Evolutionary conservation across 1,140 invertebrate species (phyloP).

Genomic region (Colletes latitarsis): DNA sequence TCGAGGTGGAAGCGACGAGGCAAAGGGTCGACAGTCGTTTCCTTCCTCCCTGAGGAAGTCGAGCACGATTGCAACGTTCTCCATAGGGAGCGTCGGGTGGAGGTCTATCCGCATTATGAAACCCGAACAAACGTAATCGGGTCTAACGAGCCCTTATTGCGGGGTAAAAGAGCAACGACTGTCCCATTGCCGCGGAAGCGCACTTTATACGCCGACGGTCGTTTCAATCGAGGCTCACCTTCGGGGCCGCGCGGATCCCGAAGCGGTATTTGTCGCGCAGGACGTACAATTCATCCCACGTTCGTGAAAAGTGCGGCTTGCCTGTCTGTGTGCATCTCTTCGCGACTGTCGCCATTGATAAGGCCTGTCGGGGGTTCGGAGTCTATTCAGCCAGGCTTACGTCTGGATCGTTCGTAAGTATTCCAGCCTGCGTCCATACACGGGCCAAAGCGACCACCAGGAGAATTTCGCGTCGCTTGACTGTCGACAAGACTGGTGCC

Average conservation of each 20-base stretch:
- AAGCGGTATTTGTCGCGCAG: slow-evolving; percentile 19
- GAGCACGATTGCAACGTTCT: background rate
- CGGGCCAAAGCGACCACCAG: background rate
- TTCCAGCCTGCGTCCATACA: background rate
- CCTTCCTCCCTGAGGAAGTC: background rate
- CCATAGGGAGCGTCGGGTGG: no score
- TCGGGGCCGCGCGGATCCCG: slow-evolving; percentile 2
- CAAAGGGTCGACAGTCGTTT: background rate
- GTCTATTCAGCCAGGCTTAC: slow-evolving; percentile 27
- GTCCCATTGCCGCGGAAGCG: background rate
- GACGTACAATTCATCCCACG: slow-evolving; percentile 8
- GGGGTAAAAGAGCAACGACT: background rate
- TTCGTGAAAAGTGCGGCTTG: slow-evolving; percentile 21
- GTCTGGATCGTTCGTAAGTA: slow-evolving; percentile 30
- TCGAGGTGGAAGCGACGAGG: background rate
- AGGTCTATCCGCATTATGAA: background rate
- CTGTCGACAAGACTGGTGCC: no score
- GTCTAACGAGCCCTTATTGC: slow-evolving; percentile 20
- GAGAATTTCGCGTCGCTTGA: background rate
- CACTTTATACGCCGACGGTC: slow-evolving; percentile 16
- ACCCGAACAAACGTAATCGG: slow-evolving; percentile 16
- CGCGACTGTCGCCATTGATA: slow-evolving; percentile 28
- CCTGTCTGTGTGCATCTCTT: slow-evolving; percentile 22
- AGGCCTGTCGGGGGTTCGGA: slow-evolving; percentile 4
- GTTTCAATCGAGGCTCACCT: slow-evolving; percentile 38